Percentiles rank a stretch among this genome's conserved stretches.
Conservation (phyloP, 2,113 vertebrate genomes). For the Psilopsiagon aurifrons region DNA sequence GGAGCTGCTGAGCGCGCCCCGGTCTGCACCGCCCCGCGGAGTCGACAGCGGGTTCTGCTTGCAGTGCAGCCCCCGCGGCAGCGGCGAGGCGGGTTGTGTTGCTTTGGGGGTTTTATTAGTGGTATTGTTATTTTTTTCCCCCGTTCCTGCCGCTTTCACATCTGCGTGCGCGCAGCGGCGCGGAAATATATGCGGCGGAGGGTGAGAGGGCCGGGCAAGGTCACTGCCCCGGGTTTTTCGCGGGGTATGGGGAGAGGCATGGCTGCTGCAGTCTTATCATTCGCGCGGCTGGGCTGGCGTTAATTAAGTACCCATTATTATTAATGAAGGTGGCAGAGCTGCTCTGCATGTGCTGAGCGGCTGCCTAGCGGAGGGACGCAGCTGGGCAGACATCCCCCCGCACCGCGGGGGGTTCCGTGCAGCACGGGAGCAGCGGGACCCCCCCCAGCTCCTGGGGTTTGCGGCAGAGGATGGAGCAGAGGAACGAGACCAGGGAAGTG, state of each 20-base stretch:
- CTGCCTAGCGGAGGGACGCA: background rate
- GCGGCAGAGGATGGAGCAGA: background rate
- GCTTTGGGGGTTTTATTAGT: background rate
- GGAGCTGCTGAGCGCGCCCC: background rate
- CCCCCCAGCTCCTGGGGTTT: background rate
- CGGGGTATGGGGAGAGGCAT: background rate
- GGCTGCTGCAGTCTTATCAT: background rate
- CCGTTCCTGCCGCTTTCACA: background rate
- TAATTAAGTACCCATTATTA: background rate
- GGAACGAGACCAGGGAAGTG: background rate
- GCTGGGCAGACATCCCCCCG: background rate
- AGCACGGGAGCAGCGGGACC: background rate
- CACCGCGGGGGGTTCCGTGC: background rate
- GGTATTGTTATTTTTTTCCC: fast-evolving
- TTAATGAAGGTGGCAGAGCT: background rate
- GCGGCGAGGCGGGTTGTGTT: background rate
- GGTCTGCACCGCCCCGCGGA: background rate
- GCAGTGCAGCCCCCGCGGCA: background rate
- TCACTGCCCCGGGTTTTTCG: background rate
- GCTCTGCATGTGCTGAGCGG: background rate
- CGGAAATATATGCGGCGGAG: background rate
- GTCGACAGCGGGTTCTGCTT: background rate
- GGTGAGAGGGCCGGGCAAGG: background rate
- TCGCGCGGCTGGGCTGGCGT: background rate
- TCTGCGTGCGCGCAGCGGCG: background rate